A percentile compares a stretch with the other conserved stretches of the same genome.
Evolutionary conservation across 2,113 vertebrate species (phyloP).

Genomic region (Kobus ellipsiprymnus): DNA sequence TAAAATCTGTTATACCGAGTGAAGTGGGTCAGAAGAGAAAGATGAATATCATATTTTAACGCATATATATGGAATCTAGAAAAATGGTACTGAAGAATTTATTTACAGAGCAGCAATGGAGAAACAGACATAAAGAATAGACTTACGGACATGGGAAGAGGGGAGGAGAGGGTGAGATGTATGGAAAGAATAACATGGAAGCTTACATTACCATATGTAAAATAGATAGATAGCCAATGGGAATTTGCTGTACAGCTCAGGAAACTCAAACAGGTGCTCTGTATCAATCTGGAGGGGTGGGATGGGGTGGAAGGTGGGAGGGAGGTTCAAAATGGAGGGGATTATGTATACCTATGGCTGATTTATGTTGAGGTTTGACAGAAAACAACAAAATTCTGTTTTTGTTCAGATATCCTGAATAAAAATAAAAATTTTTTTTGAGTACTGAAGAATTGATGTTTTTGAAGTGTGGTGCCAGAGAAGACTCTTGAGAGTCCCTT

Average conservation of each 20-base stretch:
- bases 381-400: not conserved
- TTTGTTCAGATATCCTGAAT: too few relatives aligned
- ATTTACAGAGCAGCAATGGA: not conserved
- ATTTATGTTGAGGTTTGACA: not conserved
- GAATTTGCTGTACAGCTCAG: not conserved
- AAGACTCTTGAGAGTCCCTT: not conserved
- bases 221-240: rapidly evolving
- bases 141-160: rapidly evolving
- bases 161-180: not conserved
- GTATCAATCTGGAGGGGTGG: not conserved
- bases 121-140: not conserved
- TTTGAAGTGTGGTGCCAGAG: not conserved
- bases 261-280: not conserved
- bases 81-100: not conserved
- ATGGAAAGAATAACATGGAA: not conserved
- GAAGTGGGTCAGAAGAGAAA: not conserved
- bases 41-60: not conserved
- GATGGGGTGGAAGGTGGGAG: not conserved
- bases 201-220: not conserved
- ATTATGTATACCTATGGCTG: not conserved
- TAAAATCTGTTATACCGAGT: not conserved
- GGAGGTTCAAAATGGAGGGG: not conserved
- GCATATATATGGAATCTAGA: not conserved
- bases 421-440: too few relatives aligned
- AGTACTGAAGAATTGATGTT: not conserved